These are phyloP conservation scores for Gobiocypris rarus DNA, from an alignment of 2,113 vertebrate species.

Conservation along the genomic window DNA sequence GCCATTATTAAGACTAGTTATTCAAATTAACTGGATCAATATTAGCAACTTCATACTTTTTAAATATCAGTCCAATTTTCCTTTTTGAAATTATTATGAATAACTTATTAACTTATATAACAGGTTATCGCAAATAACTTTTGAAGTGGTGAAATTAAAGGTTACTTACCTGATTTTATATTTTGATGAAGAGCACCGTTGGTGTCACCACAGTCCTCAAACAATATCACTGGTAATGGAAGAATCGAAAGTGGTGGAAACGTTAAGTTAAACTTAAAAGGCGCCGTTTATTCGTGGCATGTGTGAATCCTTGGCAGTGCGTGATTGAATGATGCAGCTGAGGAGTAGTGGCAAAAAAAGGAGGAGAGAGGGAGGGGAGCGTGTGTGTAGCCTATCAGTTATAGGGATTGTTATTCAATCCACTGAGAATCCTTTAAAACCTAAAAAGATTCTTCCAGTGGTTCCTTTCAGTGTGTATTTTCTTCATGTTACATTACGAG, in stretches of 20 bases:
- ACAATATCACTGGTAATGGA: not conserved
- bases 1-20: not conserved
- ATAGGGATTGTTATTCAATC: not conserved
- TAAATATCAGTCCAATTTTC: not conserved
- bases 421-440: not conserved
- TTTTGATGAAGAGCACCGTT: not conserved
- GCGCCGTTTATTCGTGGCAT: not conserved
- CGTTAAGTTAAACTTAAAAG: not conserved
- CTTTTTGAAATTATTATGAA: not conserved
- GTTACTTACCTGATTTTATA: constrained; percentile 1
- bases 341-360: not conserved
- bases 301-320: constrained; percentile 3
- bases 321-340: constrained; percentile 35
- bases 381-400: not conserved
- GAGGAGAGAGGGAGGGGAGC: not conserved
- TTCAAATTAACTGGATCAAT: not conserved
- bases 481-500: too few species aligned
- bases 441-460: not conserved
- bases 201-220: not conserved
- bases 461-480: not conserved
- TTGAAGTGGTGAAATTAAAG: not conserved
- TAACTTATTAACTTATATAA: too few species aligned
- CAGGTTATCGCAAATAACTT: not conserved
- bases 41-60: not conserved
- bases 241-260: not conserved